Percentiles rank a stretch among this genome's conserved stretches.
phyloP scores from a whole-genome alignment of 2,113 vertebrate species.

The Oreochromis niloticus region DNA sequence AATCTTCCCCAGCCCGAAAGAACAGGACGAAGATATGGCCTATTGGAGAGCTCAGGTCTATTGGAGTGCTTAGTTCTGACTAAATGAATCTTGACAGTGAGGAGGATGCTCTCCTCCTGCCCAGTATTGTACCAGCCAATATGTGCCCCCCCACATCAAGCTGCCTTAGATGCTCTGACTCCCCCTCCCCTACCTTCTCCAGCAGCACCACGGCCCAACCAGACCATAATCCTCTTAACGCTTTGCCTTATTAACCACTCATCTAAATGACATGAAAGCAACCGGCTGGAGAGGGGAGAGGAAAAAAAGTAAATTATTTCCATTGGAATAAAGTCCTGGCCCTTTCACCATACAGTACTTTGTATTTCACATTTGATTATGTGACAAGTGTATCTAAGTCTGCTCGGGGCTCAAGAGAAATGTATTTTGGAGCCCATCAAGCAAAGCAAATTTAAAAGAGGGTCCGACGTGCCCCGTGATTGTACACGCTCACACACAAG shows the following conservation, averaged over 20 bases:
- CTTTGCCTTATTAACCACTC: conserved; percentile 80
- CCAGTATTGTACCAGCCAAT: conserved; percentile 56
- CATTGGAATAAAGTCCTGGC: conserved; percentile 66
- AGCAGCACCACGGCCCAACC: conserved; percentile 59
- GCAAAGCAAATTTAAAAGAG: conserved; percentile 50
- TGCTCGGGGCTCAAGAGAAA: conserved; percentile 60
- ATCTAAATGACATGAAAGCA: conserved; percentile 79
- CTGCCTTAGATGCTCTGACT: conserved; percentile 30
- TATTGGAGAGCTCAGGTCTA: conserved; percentile 64
- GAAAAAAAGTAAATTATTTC: conserved; percentile 69
- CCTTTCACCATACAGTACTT: conserved; percentile 63
- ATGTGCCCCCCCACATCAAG: neutral
- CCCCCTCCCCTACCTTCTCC: conserved; percentile 12
- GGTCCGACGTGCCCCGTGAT: conserved; percentile 17
- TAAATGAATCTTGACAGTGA: conserved; percentile 78
- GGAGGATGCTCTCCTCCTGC: conserved; percentile 67
- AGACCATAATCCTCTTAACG: conserved; percentile 80
- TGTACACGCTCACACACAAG: conserved; percentile 1
- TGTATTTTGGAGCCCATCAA: conserved; percentile 63
- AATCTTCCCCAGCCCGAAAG: conserved; percentile 46
- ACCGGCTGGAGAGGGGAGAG: conserved; percentile 35
- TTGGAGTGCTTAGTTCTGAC: conserved; percentile 71
- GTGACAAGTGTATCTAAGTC: conserved; percentile 80
- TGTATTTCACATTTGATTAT: conserved; percentile 74
- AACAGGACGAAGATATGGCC: conserved; percentile 61